Base-by-base conservation (phyloP, 2,888 invertebrate species). In the Carterocephalus palaemon region DNA sequence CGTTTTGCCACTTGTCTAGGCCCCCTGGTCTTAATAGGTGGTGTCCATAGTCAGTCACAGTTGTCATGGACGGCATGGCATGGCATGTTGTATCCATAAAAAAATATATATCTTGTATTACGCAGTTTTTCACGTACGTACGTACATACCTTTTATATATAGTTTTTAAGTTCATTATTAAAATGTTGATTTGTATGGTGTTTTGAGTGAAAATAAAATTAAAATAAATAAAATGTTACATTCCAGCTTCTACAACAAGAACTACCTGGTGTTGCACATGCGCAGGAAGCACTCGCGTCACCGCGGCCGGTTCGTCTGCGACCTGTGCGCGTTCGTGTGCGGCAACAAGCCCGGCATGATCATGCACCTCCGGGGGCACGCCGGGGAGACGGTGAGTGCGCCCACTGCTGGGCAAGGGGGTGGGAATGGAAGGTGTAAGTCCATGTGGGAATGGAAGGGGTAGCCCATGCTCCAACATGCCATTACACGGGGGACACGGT, bases 211-310 rank as follows among this genome's bases (percentile, higher is more conserved):
- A 19, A 19, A 4, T 19, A 19, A 3, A 19, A 19, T 19, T 4
- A 19, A 19, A 19, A 19, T 19, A 19, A 19, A 19, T 4, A 19
- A 19, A 3, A 4, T 4, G 19, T 19, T 6, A 19, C 6, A 3
- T 65, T 66, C 0, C 60, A 82, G 82, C 4, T 81, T 78, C 52
- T 62, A 63, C 51, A 66, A 65, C 2, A 71, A 75, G 41, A 60
- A 52, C 8, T 71, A 68, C 7, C 40, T 82, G 0, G 38, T 51
- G 0, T 59, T 58, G 0, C 82, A 82, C 40, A 70, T 79, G 6
- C 53, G 43, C 0, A 51, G 42, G 10, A 69, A 64, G 31, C 82
- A 81, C 28, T 36, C 52, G 0, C 38, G 48, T 0, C 54, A 52
- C 2, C 46, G 45, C 0, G 54, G 60, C 23, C 56, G 52, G 6